Evolutionary conservation across 2,888 invertebrate species (phyloP).

Genomic region (Hemicrepidius hirtus): DNA sequence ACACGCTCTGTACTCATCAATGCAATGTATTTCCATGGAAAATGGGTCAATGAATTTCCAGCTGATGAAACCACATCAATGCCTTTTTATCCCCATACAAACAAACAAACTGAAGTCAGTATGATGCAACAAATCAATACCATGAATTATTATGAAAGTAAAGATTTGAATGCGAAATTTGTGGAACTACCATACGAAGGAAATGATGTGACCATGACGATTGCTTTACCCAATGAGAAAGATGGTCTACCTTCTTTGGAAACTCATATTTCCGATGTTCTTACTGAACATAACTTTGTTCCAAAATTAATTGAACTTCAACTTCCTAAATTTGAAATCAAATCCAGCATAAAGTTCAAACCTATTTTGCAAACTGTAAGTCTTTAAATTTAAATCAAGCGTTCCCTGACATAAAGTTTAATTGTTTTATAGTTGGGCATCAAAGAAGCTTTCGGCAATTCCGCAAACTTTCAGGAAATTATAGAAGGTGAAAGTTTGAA

Average conservation of each 20-base stretch:
- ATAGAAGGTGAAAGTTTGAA: slow-evolving; percentile 55
- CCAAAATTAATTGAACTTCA: neutral
- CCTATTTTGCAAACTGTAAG: slow-evolving; percentile 33
- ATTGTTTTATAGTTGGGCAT: slow-evolving; percentile 56
- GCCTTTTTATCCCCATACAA: slow-evolving; percentile 59
- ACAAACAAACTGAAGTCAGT: slow-evolving; percentile 58
- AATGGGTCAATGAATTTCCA: slow-evolving; percentile 59
- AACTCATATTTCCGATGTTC: slow-evolving; percentile 41
- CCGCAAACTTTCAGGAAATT: slow-evolving; percentile 63
- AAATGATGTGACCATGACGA: slow-evolving; percentile 53
- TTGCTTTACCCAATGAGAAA: slow-evolving; percentile 55
- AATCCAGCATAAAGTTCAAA: slow-evolving; percentile 29
- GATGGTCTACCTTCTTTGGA: slow-evolving; percentile 54
- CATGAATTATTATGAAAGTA: slow-evolving; percentile 52
- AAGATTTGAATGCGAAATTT: slow-evolving; percentile 60
- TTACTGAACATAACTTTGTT: slow-evolving; percentile 30
- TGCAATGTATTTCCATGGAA: slow-evolving; percentile 67
- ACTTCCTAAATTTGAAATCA: slow-evolving; percentile 34
- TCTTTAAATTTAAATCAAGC: neutral
- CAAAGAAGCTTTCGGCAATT: slow-evolving; percentile 48
- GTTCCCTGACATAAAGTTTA: no score
- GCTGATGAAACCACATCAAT: slow-evolving; percentile 55
- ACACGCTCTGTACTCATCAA: slow-evolving; percentile 66
- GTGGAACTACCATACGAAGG: slow-evolving; percentile 62
- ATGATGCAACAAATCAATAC: slow-evolving; percentile 63